Percentiles rank a stretch among this genome's conserved stretches.
Conservation (phyloP, 2,113 vertebrate genomes). For the Aegypius monachus region DNA sequence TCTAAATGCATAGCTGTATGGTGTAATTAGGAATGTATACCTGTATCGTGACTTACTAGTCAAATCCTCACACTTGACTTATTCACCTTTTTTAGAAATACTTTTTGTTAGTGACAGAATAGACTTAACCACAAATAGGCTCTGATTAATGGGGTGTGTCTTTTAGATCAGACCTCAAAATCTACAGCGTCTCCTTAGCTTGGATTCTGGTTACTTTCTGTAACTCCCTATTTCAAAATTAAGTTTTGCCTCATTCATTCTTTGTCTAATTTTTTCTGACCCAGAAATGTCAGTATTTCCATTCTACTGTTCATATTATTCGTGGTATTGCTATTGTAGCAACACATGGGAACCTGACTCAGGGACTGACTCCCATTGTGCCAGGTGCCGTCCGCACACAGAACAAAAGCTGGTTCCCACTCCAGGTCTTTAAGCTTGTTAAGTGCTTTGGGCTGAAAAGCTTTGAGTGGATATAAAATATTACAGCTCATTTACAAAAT, state of each 20-base stretch:
- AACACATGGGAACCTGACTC: background rate
- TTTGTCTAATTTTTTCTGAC: background rate
- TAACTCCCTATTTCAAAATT: background rate
- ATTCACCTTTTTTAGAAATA: background rate
- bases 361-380: background rate
- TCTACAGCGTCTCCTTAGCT: background rate
- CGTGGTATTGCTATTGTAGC: background rate
- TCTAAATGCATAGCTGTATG: background rate
- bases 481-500: conserved; percentile 40
- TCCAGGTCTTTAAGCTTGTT: conserved; percentile 25
- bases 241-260: background rate
- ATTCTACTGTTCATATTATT: background rate
- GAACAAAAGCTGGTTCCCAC: conserved; percentile 9
- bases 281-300: conserved; percentile 9
- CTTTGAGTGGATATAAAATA: conserved; percentile 52
- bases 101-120: background rate
- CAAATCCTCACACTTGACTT: background rate
- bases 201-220: background rate
- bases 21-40: background rate
- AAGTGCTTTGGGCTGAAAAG: conserved; percentile 27
- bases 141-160: background rate
- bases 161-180: background rate
- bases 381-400: background rate
- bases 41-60: background rate
- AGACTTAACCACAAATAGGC: background rate